These are phyloP conservation scores for Camelus dromedarius DNA, from an alignment of 2,113 vertebrate genomes.

Conservation along the genomic window DNA sequence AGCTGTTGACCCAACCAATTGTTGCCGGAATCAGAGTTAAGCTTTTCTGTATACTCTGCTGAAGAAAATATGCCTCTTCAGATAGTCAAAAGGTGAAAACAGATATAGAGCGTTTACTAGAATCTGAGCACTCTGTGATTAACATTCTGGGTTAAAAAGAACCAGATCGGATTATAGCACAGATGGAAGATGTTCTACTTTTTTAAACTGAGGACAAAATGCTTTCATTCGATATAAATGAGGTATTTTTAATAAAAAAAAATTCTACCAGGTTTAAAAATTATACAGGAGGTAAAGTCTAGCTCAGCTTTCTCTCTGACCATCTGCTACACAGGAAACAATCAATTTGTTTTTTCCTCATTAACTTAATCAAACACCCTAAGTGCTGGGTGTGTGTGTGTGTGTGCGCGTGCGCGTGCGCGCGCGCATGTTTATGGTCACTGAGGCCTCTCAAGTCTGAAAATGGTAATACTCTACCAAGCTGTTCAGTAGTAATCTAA, in stretches of 20 bases:
- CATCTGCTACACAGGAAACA: constrained; percentile 33
- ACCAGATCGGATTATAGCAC: neutral
- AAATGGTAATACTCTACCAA: neutral
- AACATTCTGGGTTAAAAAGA: constrained; percentile 4
- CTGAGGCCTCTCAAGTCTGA: neutral
- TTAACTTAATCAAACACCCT: neutral
- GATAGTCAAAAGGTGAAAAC: neutral
- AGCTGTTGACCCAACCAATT: constrained; percentile 70
- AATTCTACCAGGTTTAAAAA: neutral
- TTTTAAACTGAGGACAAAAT: constrained; percentile 40
- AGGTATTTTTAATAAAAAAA: constrained; percentile 28
- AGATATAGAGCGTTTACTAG: neutral
- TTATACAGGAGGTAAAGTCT: neutral
- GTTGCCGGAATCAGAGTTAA: constrained; percentile 61
- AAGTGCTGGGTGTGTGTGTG: neutral
- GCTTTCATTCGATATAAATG: neutral
- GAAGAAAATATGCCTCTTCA: neutral
- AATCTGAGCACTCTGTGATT: neutral
- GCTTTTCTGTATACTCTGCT: neutral
- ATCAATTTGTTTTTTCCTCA: neutral
- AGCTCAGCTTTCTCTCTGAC: neutral
- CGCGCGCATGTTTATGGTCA: neutral
- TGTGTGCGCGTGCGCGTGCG: too few relatives aligned
- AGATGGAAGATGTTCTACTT: neutral
- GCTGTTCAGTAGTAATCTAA: neutral